Evolutionary conservation across 2,113 vertebrate genomes (phyloP), one percentile per base, ranked within the genome.

Genomic region (Pterocles orientalis): DNA sequence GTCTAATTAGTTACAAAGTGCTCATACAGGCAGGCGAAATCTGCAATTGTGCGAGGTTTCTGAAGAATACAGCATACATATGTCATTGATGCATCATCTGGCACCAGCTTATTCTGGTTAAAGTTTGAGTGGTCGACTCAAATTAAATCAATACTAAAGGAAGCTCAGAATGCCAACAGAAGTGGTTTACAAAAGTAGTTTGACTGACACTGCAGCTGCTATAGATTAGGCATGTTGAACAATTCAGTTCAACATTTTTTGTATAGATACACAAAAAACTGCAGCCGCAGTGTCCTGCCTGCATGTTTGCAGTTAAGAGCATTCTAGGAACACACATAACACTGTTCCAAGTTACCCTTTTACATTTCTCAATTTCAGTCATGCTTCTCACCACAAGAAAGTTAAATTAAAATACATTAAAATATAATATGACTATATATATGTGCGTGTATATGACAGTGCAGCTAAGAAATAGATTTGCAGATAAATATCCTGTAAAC

Each of bases 1-100:
- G 86, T 97, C 90, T 97, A 94, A 97, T 98, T 97, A 97, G 94
- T 78, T 96, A 96, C 93, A 97, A 97, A 95, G 90, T 78, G 85
- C 91, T 75, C 54, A 33, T 86, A 70, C 0, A 80, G 81, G 91
- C 95, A 95, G 94, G 84, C 48, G 48, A 97, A 93, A 95, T 86
- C 43, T 83, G 68, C 87, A 87, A 24, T 92, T 96, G 97, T 83
- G 86, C 10, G 58, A 79, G 82, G 85, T 88, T 97, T 93, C 93
- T 1, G 77, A 95, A 84, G 81, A 94, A 86, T 56, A 95, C 28
- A 84, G 41, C 92, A 93, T 82, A 88, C 95, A 86, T 60, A 90
- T 94, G 97, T 87, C 96, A 96, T 18, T 78, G 96, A 96, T 85
- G 96, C 85, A 64, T 80, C 91, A 92, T 60, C 92, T 96, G 95